These are phyloP conservation scores for Zaprionus africanus DNA, from an alignment of 1,140 invertebrate species.

Conservation along the genomic window DNA sequence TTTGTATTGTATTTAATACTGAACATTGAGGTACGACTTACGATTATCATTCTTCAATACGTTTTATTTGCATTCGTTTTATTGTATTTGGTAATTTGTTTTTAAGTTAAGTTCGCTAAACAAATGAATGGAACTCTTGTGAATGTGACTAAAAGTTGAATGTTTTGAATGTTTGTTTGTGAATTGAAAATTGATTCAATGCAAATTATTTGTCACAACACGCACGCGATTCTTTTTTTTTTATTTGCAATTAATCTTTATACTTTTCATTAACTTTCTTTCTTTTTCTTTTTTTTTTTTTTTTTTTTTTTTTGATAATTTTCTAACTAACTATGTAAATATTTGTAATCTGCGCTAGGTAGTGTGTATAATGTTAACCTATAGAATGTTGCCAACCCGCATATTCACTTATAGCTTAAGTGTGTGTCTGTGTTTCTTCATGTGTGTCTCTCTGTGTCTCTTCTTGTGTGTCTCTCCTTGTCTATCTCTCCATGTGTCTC, in stretches of 20 bases:
- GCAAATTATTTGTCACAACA: slow-evolving; percentile 81
- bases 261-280: not conserved
- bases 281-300: not conserved
- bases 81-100: slow-evolving; percentile 57
- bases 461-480: not conserved
- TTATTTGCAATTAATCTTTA: slow-evolving; percentile 1
- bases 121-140: not conserved
- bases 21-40: slow-evolving; percentile 82
- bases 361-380: slow-evolving; percentile 75
- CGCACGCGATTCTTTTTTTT: slow-evolving; percentile 43
- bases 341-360: slow-evolving; percentile 48
- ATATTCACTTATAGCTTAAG: slow-evolving; percentile 52
- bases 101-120: slow-evolving; percentile 4
- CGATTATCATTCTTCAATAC: slow-evolving; percentile 78
- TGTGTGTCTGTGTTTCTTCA: not conserved
- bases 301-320: slow-evolving; percentile 45
- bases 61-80: slow-evolving; percentile 64
- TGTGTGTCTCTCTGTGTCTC: slow-evolving; percentile 1
- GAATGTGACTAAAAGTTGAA: slow-evolving; percentile 16
- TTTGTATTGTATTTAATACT: slow-evolving; percentile 64
- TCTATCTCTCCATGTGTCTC: slow-evolving; percentile 1
- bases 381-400: slow-evolving; percentile 72
- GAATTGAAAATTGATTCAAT: slow-evolving; percentile 55
- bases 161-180: slow-evolving; percentile 34
- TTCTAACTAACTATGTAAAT: slow-evolving; percentile 73